Evolutionary conservation across 1,140 invertebrate species (phyloP), one percentile per base, ranked within the genome.

Genomic region (Lasaia peninsularis): DNA sequence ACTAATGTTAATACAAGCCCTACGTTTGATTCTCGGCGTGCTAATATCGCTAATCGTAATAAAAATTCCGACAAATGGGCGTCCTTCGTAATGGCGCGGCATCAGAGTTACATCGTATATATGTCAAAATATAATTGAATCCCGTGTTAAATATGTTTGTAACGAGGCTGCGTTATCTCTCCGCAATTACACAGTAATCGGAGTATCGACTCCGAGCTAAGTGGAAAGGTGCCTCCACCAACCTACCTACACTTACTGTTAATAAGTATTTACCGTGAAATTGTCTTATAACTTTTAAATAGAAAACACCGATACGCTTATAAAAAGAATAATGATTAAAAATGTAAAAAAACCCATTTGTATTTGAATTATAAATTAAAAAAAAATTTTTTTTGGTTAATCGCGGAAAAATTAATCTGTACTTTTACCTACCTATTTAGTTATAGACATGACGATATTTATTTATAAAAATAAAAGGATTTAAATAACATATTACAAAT

Each of bases 81-180:
- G 37, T 40, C 37, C 14, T 7, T 14, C 37, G 16, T 40, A 40
- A 40, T 40, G 37, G 12, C 2, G 37, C 16, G 37, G 16, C 16
- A 12, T 12, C 35, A 40, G 14, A 40, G 14, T 14, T 8, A 14
- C 35, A 40, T 40, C 35, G 35, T 40, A 40, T 40, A 40, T 14
- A 40, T 40, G 35, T 40, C 35, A 40, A 40, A 40, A 40, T 40
- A 40, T 40, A 40, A 40, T 40, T 40, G 35, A 40, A 40, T 40
- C 35, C 16, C 16, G 35, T 40, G 35, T 40, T 40, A 40, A 40
- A 40, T 40, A 40, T 14, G 12, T 40, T 40, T 40, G 35, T 40
- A 40, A 40, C 35, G 35, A 40, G 35, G 16, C 12, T 18, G 12
- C 8, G 35, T 40, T 40, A 40, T 40, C 35, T 40, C 14, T 40